Conservation (phyloP, 2,888 invertebrate genomes). For the Dinocampus coccinellae region DNA sequence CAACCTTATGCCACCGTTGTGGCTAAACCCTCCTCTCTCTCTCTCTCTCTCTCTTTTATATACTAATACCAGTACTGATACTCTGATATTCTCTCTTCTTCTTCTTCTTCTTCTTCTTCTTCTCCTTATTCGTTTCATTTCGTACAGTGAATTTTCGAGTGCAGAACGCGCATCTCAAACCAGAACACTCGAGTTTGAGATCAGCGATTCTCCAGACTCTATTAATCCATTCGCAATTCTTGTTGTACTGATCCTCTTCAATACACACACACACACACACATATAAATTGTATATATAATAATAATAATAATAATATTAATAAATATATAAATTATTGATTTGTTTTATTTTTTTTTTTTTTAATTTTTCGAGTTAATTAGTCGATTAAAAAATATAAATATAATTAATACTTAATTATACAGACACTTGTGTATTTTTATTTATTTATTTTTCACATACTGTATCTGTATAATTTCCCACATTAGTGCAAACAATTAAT, state of each 20-base stretch:
- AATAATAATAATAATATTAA: not conserved
- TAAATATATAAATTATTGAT: not conserved
- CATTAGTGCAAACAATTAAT: not conserved
- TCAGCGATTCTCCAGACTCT: conserved; percentile 34
- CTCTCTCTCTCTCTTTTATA: not conserved
- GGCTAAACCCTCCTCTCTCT: not conserved
- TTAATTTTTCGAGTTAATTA: too few species aligned
- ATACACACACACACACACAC: not conserved
- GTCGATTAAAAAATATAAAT: too few species aligned
- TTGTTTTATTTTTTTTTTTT: not conserved
- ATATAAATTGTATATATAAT: too few species aligned
- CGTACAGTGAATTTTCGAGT: conserved; percentile 26
- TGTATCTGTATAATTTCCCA: not conserved
- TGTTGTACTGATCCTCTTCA: not conserved
- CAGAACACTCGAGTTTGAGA: conserved; percentile 34
- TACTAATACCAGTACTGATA: not conserved
- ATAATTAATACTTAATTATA: too few species aligned
- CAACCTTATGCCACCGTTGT: not conserved
- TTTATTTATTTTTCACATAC: not conserved
- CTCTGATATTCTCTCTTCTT: too few species aligned
- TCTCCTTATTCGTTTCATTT: not conserved
- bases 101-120: too few species aligned
- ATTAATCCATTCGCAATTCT: conserved; percentile 34
- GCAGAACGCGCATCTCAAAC: conserved; percentile 27
- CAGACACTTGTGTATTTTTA: too few species aligned